Evolutionary conservation across 2,888 invertebrate species (phyloP).

Genomic region (Melanotus villosus): DNA sequence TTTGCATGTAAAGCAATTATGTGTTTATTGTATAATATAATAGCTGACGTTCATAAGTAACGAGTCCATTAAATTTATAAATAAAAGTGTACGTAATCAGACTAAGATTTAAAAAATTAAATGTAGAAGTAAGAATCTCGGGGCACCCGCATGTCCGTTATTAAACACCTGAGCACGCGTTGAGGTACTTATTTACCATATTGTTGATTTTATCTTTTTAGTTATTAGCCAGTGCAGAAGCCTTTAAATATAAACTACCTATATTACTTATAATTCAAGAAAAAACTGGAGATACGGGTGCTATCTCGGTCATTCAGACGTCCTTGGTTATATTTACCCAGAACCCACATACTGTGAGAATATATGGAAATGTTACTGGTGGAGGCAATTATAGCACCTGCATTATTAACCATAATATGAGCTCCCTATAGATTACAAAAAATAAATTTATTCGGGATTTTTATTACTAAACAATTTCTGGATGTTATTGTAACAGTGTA

Average conservation of each 20-base stretch:
- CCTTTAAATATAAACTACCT: slow-evolving; percentile 1
- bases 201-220: slow-evolving; percentile 11
- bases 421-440: no score
- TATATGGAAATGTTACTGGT: neutral
- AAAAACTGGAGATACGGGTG: slow-evolving; percentile 4
- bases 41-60: no score
- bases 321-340: neutral
- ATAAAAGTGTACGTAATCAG: no score
- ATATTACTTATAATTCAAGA: neutral
- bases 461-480: no score
- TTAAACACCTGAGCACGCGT: slow-evolving; percentile 13
- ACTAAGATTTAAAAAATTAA: no score
- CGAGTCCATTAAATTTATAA: no score
- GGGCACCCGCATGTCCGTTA: slow-evolving; percentile 23
- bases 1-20: no score
- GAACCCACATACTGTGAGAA: slow-evolving; percentile 6
- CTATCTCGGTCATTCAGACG: neutral
- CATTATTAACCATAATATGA: no score
- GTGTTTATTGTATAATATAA: no score
- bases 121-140: slow-evolving; percentile 5
- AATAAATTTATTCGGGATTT: no score
- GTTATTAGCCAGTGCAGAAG: slow-evolving; percentile 14
- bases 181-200: slow-evolving; percentile 7
- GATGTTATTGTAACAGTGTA: no score
- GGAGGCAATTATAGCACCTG: no score